Percentiles rank a stretch among this genome's conserved stretches.
phyloP scores from a whole-genome alignment of 92 coral and sea anemone species.

The Porites rus region DNA sequence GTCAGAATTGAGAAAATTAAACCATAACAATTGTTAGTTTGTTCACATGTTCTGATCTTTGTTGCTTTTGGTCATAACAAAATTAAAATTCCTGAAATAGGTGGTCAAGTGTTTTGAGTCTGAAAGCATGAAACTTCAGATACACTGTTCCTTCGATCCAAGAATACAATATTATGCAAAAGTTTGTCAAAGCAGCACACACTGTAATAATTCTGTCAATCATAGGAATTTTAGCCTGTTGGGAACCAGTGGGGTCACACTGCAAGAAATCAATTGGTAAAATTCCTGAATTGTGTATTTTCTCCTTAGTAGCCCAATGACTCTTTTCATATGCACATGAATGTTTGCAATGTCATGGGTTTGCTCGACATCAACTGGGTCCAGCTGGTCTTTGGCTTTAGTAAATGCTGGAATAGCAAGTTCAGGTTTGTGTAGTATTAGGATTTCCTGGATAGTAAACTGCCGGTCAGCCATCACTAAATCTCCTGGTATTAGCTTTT shows the following conservation, averaged over 20 bases:
- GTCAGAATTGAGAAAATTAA: too few relatives aligned
- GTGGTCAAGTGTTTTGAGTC: too few relatives aligned
- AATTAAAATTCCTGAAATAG: too few relatives aligned
- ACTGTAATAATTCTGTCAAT: slow-evolving; percentile 33
- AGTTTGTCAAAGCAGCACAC: slow-evolving; percentile 20
- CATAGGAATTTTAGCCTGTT: slow-evolving; percentile 18
- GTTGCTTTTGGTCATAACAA: background rate
- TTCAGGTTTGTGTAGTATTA: slow-evolving; percentile 10
- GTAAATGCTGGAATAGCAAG: slow-evolving; percentile 34
- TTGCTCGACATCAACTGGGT: slow-evolving; percentile 32
- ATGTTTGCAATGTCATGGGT: slow-evolving; percentile 17
- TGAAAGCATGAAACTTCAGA: too few relatives aligned
- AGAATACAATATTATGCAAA: slow-evolving; percentile 2
- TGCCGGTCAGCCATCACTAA: background rate
- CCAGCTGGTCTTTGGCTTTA: slow-evolving; percentile 25
- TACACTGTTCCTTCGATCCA: too few relatives aligned
- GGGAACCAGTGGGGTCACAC: slow-evolving; percentile 37
- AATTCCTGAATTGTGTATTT: slow-evolving; percentile 53
- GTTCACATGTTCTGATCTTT: background rate
- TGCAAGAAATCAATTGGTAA: slow-evolving; percentile 36
- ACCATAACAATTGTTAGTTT: too few relatives aligned
- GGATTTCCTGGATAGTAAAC: slow-evolving; percentile 8
- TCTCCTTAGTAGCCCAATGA: slow-evolving; percentile 22
- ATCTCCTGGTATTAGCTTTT: slow-evolving; percentile 8
- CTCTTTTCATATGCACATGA: slow-evolving; percentile 3